These are phyloP conservation scores for Tapirus terrestris DNA, from an alignment of 2,113 vertebrate genomes.

Conservation along the genomic window DNA sequence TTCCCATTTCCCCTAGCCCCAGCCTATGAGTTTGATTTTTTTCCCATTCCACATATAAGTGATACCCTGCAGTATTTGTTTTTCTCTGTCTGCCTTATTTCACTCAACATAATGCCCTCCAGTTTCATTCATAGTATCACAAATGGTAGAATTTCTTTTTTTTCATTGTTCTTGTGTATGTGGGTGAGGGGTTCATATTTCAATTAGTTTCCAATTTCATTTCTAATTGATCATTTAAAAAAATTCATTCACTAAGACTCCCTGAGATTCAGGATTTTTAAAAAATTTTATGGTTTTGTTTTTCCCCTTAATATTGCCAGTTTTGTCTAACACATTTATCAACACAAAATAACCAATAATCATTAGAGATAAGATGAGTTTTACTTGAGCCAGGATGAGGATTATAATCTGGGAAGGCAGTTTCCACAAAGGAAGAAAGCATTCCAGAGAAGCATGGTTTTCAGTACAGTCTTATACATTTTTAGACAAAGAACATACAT, in stretches of 20 bases:
- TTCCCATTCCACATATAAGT: too few relatives aligned
- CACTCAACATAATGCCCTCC: neutral
- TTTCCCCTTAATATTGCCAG: neutral
- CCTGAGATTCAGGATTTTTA: neutral
- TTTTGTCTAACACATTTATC: neutral
- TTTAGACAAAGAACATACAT: too few relatives aligned
- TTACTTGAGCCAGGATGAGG: too few relatives aligned
- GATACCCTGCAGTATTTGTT: too few relatives aligned
- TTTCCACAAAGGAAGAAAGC: too few relatives aligned
- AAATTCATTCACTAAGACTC: neutral
- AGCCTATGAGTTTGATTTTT: neutral
- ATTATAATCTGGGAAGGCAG: too few relatives aligned
- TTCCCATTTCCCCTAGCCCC: neutral
- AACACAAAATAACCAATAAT: too few relatives aligned
- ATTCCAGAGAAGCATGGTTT: too few relatives aligned
- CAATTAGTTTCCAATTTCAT: neutral
- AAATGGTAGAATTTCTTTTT: neutral
- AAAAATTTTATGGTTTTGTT: neutral
- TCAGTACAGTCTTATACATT: too few relatives aligned
- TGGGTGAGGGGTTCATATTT: neutral
- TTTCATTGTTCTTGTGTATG: too few relatives aligned
- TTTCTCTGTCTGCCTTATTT: neutral
- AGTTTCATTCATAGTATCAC: neutral
- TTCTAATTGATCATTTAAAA: neutral
- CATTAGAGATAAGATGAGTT: too few relatives aligned